A percentile compares a stretch with the other conserved stretches of the same genome.
Conservation (phyloP, 1,140 invertebrate genomes). For the Drosophila ananassae region DNA sequence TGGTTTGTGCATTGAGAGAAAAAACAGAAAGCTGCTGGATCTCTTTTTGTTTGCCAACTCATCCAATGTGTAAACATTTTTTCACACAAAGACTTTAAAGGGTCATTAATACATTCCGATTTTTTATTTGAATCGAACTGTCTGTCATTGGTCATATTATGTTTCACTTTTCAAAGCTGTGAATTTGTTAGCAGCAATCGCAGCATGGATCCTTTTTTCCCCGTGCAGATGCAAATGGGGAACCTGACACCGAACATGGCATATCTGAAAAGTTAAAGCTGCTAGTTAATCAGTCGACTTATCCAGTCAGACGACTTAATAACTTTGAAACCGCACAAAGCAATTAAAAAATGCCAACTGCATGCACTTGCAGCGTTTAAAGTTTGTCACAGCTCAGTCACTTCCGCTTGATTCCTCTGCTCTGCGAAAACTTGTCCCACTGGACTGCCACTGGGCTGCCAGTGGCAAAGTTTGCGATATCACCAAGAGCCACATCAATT, state of each 20-base stretch:
- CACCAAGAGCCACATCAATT: constrained; percentile 43
- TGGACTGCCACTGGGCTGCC: constrained; percentile 1
- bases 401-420: constrained; percentile 3
- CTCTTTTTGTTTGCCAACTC: not conserved
- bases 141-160: not conserved
- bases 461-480: constrained; percentile 29
- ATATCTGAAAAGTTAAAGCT: not conserved
- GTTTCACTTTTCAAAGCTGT: not conserved
- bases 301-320: constrained; percentile 11
- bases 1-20: constrained; percentile 4
- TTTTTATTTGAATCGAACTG: not conserved
- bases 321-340: constrained; percentile 5
- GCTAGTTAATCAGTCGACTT: constrained; percentile 14
- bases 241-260: not conserved
- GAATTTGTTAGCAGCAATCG: too few species aligned
- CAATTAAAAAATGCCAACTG: constrained; percentile 44
- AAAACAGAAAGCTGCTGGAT: not conserved
- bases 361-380: constrained; percentile 16
- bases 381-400: constrained; percentile 34
- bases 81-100: not conserved
- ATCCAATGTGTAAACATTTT: not conserved
- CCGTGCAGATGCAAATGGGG: not conserved
- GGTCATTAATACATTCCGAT: not conserved
- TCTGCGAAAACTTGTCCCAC: constrained; percentile 23
- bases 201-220: not conserved